Conservation (phyloP, 2,888 invertebrate genomes). For the Caprella mutica region DNA sequence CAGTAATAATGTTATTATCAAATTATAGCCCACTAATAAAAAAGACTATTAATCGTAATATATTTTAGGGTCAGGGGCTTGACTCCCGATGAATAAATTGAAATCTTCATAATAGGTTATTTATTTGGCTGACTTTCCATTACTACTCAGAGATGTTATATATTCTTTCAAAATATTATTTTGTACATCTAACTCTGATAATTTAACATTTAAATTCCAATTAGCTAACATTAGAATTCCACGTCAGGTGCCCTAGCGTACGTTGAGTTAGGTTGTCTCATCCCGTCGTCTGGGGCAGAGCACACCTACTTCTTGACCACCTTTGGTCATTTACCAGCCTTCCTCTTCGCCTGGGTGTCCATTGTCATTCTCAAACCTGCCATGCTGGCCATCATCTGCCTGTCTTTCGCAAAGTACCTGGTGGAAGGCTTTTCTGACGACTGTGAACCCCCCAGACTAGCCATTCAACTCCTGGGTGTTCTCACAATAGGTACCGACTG, state of each 20-base stretch:
- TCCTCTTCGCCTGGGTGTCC: conserved; percentile 87
- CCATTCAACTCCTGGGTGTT: conserved; percentile 78
- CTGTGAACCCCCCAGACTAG: conserved; percentile 68
- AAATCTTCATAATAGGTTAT: no score
- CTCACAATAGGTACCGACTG: conserved; percentile 66
- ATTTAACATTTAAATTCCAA: no score
- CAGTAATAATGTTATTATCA: no score
- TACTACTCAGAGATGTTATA: no score
- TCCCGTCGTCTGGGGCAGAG: conserved; percentile 87
- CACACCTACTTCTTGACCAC: conserved; percentile 94
- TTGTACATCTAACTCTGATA: no score
- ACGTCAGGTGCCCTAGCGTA: conserved; percentile 73
- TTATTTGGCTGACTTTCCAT: no score
- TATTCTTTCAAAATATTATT: no score
- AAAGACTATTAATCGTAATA: no score
- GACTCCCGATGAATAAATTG: no score
- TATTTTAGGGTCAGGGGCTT: no score
- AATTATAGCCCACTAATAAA: no score
- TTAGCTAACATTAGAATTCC: no score
- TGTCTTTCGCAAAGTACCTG: conserved; percentile 86
- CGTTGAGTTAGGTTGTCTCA: conserved; percentile 89
- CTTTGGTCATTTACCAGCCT: conserved; percentile 80
- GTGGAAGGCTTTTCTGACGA: conserved; percentile 78
- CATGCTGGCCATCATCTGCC: conserved; percentile 84
- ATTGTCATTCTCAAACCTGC: conserved; percentile 84